phyloP scores from a whole-genome alignment of 1,140 invertebrate species.

The Caenorhabditis latens region DNA sequence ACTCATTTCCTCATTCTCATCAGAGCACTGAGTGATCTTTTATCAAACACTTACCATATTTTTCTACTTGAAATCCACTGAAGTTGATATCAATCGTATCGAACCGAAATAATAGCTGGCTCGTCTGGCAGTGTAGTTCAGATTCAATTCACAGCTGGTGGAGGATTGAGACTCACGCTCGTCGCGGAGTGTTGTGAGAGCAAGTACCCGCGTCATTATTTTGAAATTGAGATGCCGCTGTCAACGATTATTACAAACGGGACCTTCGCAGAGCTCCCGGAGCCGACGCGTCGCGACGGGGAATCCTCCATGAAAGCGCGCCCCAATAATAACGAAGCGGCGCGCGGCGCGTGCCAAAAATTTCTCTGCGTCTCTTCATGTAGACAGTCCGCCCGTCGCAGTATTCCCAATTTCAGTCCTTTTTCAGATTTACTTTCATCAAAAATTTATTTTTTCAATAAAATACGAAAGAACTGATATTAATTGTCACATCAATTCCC shows the following conservation, averaged over 20 bases:
- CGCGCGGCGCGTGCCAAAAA: conserved; percentile 16
- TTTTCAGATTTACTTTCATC: neutral
- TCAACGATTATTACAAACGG: conserved; percentile 51
- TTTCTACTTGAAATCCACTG: neutral
- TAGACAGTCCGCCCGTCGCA: conserved; percentile 32
- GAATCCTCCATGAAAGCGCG: neutral
- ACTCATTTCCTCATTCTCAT: conserved; percentile 17
- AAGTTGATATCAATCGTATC: conserved; percentile 8
- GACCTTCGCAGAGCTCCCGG: neutral
- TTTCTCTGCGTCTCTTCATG: conserved; percentile 31
- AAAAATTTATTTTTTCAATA: neutral
- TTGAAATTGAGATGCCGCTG: conserved; percentile 54
- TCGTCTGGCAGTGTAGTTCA: neutral
- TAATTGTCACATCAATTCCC: too few relatives aligned
- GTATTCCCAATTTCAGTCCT: conserved; percentile 5
- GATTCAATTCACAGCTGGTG: conserved; percentile 46
- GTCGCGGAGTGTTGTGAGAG: conserved; percentile 43
- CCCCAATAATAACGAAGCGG: conserved; percentile 8
- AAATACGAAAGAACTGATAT: neutral
- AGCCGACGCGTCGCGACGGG: too few relatives aligned
- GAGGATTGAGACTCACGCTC: conserved; percentile 18
- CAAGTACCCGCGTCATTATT: conserved; percentile 49
- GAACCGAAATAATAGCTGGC: conserved; percentile 19
- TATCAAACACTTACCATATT: conserved; percentile 52
- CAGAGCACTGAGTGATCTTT: neutral